These are phyloP conservation scores for Rhombomys opimus DNA, from an alignment of 2,113 vertebrate genomes.

Conservation along the genomic window DNA sequence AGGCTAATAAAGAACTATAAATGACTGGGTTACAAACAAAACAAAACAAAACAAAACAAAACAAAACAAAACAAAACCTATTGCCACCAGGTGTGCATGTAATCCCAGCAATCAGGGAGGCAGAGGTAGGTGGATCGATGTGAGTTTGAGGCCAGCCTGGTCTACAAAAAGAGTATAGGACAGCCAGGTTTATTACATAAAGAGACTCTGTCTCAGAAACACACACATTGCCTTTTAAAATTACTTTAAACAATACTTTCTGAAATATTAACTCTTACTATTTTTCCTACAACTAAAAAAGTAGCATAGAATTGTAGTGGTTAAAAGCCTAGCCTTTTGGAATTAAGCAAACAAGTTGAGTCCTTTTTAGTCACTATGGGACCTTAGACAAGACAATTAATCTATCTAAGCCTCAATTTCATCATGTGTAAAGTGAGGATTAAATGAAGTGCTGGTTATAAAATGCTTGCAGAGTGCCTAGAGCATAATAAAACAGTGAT, in stretches of 20 bases:
- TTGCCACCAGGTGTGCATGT: too few species aligned
- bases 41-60: too few species aligned
- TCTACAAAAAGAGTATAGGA: too few species aligned
- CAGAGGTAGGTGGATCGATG: too few species aligned
- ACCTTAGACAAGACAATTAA: slow-evolving; percentile 62
- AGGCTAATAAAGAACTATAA: slow-evolving; percentile 13
- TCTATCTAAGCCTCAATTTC: slow-evolving; percentile 57
- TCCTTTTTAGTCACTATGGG: slow-evolving; percentile 47
- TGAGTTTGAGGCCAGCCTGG: too few species aligned
- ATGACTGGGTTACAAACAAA: not conserved
- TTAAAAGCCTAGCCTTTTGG: not conserved
- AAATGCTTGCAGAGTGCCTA: slow-evolving; percentile 48
- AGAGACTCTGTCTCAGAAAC: too few species aligned
- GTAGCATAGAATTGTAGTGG: not conserved
- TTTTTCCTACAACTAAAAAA: slow-evolving; percentile 54
- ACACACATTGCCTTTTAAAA: slow-evolving; percentile 11
- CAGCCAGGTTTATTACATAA: too few species aligned
- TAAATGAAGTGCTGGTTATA: slow-evolving; percentile 57
- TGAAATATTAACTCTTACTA: slow-evolving; percentile 42
- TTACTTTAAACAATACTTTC: slow-evolving; percentile 30
- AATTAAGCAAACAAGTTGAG: slow-evolving; percentile 61
- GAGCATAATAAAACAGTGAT: slow-evolving; percentile 51
- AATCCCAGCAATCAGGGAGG: too few species aligned
- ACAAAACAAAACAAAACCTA: not conserved
- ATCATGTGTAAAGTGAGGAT: slow-evolving; percentile 59